Evolutionary conservation across 30 jellyfish, hydroid and myxozoan genomes (phyloP).

Genomic region (Euphysa ruthae): DNA sequence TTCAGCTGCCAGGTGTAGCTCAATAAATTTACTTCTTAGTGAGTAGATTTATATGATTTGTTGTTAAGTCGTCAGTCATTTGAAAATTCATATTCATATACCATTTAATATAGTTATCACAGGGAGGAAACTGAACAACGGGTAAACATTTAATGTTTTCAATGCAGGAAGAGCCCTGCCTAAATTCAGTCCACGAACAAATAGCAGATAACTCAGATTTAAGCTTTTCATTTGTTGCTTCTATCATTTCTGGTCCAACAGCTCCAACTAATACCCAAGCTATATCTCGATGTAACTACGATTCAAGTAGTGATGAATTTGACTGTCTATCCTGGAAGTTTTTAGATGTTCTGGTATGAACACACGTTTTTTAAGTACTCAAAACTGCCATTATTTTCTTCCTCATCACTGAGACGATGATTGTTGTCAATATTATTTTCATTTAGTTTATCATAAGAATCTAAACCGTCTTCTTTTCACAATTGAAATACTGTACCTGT

Average conservation of each 20-base stretch:
- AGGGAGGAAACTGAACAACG: conserved; percentile 40
- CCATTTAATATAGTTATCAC: conserved; percentile 22
- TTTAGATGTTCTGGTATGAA: too few relatives aligned
- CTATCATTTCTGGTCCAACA: conserved; percentile 38
- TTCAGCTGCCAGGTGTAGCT: conserved; percentile 35
- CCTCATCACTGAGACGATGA: too few relatives aligned
- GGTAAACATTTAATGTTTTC: conserved; percentile 37
- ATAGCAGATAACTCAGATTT: too few relatives aligned
- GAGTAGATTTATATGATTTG: conserved; percentile 34
- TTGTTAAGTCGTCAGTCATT: conserved; percentile 27
- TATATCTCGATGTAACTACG: conserved; percentile 23
- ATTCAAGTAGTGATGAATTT: too few relatives aligned
- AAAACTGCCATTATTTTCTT: too few relatives aligned
- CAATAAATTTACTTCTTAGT: conserved; percentile 21
- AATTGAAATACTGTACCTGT: too few relatives aligned
- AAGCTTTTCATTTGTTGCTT: too few relatives aligned
- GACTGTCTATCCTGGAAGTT: too few relatives aligned
- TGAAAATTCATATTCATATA: conserved; percentile 24
- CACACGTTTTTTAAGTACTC: too few relatives aligned
- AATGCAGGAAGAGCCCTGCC: conserved; percentile 15
- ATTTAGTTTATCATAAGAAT: too few relatives aligned
- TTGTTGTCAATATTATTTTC: too few relatives aligned
- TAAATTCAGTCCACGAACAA: conserved; percentile 47
- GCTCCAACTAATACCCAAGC: conserved; percentile 34
- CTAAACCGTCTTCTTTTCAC: too few relatives aligned